phyloP scores from a whole-genome alignment of 2,113 vertebrate species.

The Cervus canadensis region DNA sequence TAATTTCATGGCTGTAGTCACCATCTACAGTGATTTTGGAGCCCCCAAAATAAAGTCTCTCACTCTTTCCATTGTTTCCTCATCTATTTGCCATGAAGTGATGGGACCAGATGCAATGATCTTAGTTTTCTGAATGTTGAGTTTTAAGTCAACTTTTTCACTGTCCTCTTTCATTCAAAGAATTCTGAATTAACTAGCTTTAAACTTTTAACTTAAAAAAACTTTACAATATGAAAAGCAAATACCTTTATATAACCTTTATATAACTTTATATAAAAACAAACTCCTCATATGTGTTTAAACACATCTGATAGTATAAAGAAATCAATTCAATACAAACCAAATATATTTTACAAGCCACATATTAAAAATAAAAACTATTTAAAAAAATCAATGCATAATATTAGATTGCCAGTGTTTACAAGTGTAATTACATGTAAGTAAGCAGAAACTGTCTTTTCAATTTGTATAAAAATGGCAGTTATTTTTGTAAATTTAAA shows the following conservation, averaged over 20 bases:
- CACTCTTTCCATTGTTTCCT: not conserved
- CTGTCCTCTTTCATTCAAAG: not conserved
- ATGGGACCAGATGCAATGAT: not conserved
- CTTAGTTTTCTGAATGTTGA: not conserved
- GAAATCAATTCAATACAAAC: slow-evolving; percentile 18
- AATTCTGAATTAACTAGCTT: not conserved
- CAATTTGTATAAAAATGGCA: not conserved
- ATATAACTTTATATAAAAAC: not conserved
- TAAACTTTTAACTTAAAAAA: slow-evolving; percentile 24
- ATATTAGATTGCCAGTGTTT: not conserved
- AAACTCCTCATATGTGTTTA: not conserved
- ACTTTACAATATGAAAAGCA: not conserved
- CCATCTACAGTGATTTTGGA: not conserved
- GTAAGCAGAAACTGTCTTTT: not conserved
- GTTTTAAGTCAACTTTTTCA: not conserved
- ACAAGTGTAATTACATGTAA: not conserved
- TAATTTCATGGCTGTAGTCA: not conserved
- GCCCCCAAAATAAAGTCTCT: not conserved
- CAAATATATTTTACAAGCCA: not conserved
- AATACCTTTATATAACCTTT: not conserved
- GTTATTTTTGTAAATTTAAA: not conserved
- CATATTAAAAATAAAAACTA: slow-evolving; percentile 22
- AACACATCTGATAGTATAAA: not conserved
- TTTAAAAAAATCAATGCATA: not conserved
- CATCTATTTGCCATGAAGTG: not conserved